Evolutionary conservation across 2,113 vertebrate genomes (phyloP).

Genomic region (Fregata magnificens): DNA sequence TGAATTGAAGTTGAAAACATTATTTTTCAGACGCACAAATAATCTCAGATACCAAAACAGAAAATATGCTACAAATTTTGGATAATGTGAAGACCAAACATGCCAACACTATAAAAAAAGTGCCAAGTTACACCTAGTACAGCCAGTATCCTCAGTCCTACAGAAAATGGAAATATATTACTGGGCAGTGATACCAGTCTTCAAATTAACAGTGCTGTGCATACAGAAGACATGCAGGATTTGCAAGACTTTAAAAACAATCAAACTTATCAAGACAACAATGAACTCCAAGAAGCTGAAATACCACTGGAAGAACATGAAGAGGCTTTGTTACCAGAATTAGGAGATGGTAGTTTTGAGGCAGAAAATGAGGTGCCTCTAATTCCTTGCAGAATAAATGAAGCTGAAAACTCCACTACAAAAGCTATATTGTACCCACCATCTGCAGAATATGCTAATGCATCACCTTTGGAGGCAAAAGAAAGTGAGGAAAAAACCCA

Average conservation of each 20-base stretch:
- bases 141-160: background rate
- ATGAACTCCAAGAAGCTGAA: background rate
- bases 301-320: background rate
- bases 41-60: background rate
- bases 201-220: background rate
- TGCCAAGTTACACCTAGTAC: background rate
- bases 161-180: background rate
- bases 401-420: slow-evolving; percentile 9
- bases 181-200: background rate
- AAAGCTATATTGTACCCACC: background rate
- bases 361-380: background rate
- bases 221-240: background rate
- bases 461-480: background rate
- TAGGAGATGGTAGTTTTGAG: slow-evolving; percentile 1
- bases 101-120: background rate
- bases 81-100: background rate
- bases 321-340: background rate
- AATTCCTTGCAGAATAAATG: slow-evolving; percentile 20
- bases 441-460: background rate
- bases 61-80: background rate
- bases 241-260: background rate
- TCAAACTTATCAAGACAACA: background rate
- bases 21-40: background rate
- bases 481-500: slow-evolving; percentile 4
- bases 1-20: background rate